Evolutionary conservation across 2,797 vertebrate species (phyloP), one percentile per base, ranked within the genome.

Genomic region (Propithecus deckenii): DNA sequence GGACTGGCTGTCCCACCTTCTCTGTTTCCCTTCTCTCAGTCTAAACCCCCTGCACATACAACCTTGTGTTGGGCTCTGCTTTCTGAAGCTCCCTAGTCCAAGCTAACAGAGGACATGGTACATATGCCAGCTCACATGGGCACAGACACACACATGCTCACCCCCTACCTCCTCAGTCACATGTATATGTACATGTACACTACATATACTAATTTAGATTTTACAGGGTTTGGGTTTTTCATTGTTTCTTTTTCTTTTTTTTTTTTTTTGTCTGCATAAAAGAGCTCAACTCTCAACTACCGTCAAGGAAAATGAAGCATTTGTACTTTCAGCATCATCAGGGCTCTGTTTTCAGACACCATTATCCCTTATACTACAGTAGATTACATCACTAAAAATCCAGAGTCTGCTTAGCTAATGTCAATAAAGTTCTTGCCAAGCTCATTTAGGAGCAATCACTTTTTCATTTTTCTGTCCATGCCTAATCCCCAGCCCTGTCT

Each of bases 311-410:
- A 91, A 83, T 59, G 76, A 88, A 91, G 81, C 4, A 35, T 67
- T 57, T 86, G 55, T 79, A 61, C 67, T 95, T 74, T 67, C 63
- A 30, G 72, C 43, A 48, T 86, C 67, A 78, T 80, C 30, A 46
- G 20, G 20, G 9, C n/a, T 89, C 67, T 76, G 55, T 89, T 89
- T 87, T 78, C 61, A 87, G 46, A 95, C 25, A 75, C 18, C 55
- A 65, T 74, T 85, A 78, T 57, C 83, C 59, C 38, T 76, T 61
- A 32, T 12, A 4, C 25, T 32, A 78, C 0, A 35, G 67, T 32
- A 57, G 74, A 80, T 91, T 67, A 80, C 63, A 46, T 92, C 93
- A 95, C 87, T 86, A 61, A 95, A 84, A 86, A 43, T 48, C 46
- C 57, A 89, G 10, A 50, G 41, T 92, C 72, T 63, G 48, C 59